Percentiles rank a stretch among this genome's conserved stretches.
These are phyloP conservation scores for Brachyhypopomus gauderio DNA, from an alignment of 2,113 vertebrate genomes.

Conservation along the genomic window DNA sequence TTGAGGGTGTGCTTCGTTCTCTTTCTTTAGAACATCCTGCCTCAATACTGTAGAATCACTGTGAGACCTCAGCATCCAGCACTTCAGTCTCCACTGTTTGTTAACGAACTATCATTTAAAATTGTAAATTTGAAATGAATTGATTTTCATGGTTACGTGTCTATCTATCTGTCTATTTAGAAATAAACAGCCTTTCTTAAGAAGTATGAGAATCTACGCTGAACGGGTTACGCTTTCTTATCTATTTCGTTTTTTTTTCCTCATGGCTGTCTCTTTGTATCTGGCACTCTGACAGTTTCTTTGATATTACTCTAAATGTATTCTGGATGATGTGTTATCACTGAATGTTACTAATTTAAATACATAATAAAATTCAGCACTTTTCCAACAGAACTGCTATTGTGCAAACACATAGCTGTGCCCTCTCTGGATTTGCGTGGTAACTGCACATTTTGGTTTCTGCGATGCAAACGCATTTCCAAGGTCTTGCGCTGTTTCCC, in stretches of 20 bases:
- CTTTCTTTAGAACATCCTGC: constrained; percentile 27
- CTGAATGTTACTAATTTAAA: constrained; percentile 50
- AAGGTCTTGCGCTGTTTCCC: background rate
- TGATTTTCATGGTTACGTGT: background rate
- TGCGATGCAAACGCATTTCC: background rate
- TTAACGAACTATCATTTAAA: background rate
- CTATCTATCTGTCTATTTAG: constrained; percentile 12
- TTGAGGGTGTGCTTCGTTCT: background rate
- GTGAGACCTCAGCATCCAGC: constrained; percentile 47
- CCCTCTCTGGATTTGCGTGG: background rate
- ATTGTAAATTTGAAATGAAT: background rate
- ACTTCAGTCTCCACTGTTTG: background rate
- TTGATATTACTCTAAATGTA: constrained; percentile 43
- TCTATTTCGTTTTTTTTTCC: constrained; percentile 19
- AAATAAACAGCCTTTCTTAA: constrained; percentile 1
- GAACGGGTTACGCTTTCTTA: background rate
- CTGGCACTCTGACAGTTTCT: background rate
- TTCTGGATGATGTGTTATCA: constrained; percentile 40
- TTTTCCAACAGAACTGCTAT: constrained; percentile 9
- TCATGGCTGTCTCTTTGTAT: constrained; percentile 30
- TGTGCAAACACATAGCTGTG: background rate
- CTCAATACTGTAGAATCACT: constrained; percentile 53
- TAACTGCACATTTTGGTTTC: background rate
- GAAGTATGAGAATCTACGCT: constrained; percentile 8
- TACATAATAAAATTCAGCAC: constrained; percentile 36